Base-by-base conservation (phyloP, 2,113 vertebrate species). In the Mohoua ochrocephala region DNA sequence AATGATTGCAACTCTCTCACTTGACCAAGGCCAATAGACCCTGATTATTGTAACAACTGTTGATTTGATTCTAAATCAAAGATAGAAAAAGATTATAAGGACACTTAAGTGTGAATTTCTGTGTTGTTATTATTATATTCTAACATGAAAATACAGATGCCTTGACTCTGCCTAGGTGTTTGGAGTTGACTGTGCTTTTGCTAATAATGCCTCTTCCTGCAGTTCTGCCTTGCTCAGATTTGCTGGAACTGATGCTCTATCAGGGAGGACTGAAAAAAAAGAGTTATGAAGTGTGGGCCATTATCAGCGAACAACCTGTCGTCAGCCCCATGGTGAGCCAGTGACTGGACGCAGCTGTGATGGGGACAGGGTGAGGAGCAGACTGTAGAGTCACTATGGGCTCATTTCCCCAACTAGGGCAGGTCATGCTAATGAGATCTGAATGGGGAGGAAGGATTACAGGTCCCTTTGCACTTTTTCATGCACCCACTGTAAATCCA, bases 341-440 rank as follows among this genome's bases (percentile, higher is more conserved):
- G 89, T 78, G 95, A 97, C 73, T 94, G 64, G 64, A 84, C 23
- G 11, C 95, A 96, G 93, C 95, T 97, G 95, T 91, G 84, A 56
- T 5, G 52, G 84, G 87, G 52, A 93, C 61, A 63, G 69, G 33
- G 39, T 84, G 59, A 59, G 60, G 47, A 91, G 30, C 39, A 87
- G 73, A 63, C 42, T 41, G 35, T 10, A n/a, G 35, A 68, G 57
- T 49, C 53, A n/a, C n/a, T 27, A 10, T 10, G 41, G 61, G 39
- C 79, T 71, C 33, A 27, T 49, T 91, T 87, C 70, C 33, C n/a
- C 70, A 76, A 1, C 5, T 10, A 37, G 31, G 13, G 31, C 45
- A 85, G 56, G 37, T 84, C 52, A 47, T 26, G 9, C 6, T 84
- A 75, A 68, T 21, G 37, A 24, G 15, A 44, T 84, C 33, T 67